phyloP scores from a whole-genome alignment of 2,888 invertebrate genomes.

The Minunthozetes semirufus region DNA sequence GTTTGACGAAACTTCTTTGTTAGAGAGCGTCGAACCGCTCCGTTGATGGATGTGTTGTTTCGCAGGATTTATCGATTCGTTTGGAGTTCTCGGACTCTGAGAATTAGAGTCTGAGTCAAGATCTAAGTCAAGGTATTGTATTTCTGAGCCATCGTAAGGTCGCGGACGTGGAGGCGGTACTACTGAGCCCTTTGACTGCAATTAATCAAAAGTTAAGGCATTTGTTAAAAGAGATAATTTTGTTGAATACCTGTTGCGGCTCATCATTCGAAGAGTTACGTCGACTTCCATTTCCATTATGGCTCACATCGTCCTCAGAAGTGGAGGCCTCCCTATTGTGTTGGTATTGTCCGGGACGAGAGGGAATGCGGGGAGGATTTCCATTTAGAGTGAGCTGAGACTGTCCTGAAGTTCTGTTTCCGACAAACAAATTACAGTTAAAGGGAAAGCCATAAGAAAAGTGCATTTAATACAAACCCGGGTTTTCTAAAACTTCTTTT shows the following conservation, averaged over 20 bases:
- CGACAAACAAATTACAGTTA: too few relatives aligned
- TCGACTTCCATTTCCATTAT: slow-evolving; percentile 14
- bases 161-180: background rate
- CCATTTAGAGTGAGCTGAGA: background rate
- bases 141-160: slow-evolving; percentile 44
- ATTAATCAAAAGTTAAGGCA: too few relatives aligned
- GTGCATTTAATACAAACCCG: slow-evolving; percentile 32
- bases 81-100: slow-evolving; percentile 45
- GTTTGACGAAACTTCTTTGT: slow-evolving; percentile 16
- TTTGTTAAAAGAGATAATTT: too few relatives aligned
- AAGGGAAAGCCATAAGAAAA: background rate
- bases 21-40: slow-evolving; percentile 19
- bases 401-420: background rate
- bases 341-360: background rate
- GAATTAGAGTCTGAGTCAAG: slow-evolving; percentile 55
- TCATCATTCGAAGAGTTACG: slow-evolving; percentile 22
- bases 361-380: slow-evolving; percentile 22
- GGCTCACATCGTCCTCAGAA: slow-evolving; percentile 26
- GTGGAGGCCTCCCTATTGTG: slow-evolving; percentile 31
- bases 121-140: slow-evolving; percentile 83
- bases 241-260: background rate
- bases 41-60: slow-evolving; percentile 32
- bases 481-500: slow-evolving; percentile 43
- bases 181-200: background rate
- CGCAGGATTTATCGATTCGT: too few relatives aligned